Conservation (phyloP, 2,888 invertebrate species). For the Ophion ventricosus region DNA sequence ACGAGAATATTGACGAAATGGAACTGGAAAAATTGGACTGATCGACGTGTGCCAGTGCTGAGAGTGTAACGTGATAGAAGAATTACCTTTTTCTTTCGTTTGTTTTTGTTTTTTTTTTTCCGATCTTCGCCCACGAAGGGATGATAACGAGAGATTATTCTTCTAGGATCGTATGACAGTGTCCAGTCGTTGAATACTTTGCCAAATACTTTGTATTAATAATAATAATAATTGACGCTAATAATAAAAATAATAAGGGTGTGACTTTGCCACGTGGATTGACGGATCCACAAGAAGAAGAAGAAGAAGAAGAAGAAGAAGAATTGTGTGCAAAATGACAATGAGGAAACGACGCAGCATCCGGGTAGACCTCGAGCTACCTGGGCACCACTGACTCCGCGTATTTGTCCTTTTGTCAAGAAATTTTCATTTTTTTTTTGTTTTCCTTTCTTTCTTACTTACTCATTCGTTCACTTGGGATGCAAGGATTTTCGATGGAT, state of each 20-base stretch:
- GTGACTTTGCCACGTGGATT: no score
- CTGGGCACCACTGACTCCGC: slow-evolving; percentile 55
- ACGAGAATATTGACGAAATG: no score
- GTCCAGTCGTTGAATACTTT: neutral
- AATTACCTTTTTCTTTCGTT: no score
- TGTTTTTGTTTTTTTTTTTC: no score
- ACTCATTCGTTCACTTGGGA: neutral
- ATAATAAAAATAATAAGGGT: no score
- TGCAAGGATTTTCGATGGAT: no score
- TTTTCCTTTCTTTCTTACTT: neutral
- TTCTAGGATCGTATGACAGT: slow-evolving; percentile 21
- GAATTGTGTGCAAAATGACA: slow-evolving; percentile 41
- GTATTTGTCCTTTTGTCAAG: neutral
- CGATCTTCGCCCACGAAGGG: no score
- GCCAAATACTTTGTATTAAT: neutral
- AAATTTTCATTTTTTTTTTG: neutral
- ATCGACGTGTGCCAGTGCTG: no score
- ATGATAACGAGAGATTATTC: no score
- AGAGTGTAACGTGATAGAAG: no score
- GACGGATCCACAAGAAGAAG: neutral
- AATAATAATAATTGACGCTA: neutral
- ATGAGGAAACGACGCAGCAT: slow-evolving; percentile 62
- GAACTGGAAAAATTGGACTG: no score
- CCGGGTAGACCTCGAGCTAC: slow-evolving; percentile 59
- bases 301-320: no score